These are phyloP conservation scores for Brienomyrus longianalis DNA, from an alignment of 2,113 vertebrate genomes.

Conservation along the genomic window DNA sequence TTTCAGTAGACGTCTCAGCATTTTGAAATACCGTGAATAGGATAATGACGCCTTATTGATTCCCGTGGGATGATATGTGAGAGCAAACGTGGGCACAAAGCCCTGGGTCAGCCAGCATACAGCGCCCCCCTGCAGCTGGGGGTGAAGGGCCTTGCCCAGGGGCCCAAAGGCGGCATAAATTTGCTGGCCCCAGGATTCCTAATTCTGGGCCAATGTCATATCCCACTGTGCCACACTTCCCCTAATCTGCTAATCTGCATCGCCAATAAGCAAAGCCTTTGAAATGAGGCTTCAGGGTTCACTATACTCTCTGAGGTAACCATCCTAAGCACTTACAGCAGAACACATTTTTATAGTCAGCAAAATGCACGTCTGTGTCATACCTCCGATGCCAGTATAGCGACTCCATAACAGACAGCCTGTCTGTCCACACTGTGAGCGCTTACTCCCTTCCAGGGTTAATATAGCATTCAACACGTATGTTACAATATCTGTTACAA, in stretches of 20 bases:
- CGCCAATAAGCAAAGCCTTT: neutral
- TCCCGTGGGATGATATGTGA: neutral
- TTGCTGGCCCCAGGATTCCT: neutral
- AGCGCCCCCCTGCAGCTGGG: too few relatives aligned
- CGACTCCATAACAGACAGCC: neutral
- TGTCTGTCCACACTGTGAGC: neutral
- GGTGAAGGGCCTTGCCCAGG: neutral
- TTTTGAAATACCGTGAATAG: neutral
- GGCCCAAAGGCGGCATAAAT: neutral
- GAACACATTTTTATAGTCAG: neutral
- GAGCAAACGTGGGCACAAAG: too few relatives aligned
- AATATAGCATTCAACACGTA: neutral
- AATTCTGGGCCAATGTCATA: neutral
- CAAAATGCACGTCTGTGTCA: neutral
- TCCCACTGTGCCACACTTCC: neutral
- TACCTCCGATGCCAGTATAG: neutral
- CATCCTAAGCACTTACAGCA: neutral
- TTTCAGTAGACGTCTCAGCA: neutral
- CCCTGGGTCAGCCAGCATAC: too few relatives aligned
- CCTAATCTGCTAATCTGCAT: neutral
- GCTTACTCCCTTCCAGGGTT: neutral
- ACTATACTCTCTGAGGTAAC: neutral
- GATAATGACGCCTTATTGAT: neutral
- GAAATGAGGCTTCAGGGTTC: neutral
- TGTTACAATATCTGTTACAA: neutral